Evolutionary conservation across 2,113 vertebrate genomes (phyloP).

Genomic region (Pristiophorus japonicus): DNA sequence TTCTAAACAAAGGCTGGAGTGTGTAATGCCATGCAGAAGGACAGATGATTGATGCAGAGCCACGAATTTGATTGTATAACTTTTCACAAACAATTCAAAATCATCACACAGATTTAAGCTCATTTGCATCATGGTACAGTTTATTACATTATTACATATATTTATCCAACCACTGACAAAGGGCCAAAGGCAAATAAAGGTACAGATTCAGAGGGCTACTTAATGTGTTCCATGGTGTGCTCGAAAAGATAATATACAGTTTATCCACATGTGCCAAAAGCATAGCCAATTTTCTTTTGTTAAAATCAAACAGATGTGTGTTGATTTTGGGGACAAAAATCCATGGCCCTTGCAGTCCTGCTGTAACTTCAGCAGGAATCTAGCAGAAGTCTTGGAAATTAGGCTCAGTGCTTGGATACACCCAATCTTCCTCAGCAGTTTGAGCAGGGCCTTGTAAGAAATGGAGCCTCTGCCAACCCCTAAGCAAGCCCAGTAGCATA

Average conservation of each 20-base stretch:
- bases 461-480: neutral
- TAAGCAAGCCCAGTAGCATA: neutral
- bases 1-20: slow-evolving; percentile 7
- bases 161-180: neutral
- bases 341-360: neutral
- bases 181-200: neutral
- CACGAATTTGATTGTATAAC: neutral
- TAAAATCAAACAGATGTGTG: neutral
- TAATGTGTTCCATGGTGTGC: neutral
- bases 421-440: neutral
- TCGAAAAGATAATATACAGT: too few relatives aligned
- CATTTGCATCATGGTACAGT: neutral
- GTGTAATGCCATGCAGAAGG: neutral
- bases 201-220: neutral
- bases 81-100: neutral
- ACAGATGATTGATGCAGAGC: neutral
- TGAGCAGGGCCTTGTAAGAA: neutral
- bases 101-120: neutral
- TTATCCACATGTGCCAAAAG: neutral
- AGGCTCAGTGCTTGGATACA: neutral
- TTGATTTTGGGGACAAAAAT: neutral
- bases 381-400: neutral
- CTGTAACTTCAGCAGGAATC: neutral
- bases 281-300: neutral
- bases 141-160: neutral